Percentiles rank a stretch among this genome's conserved stretches.
Evolutionary conservation across 1,140 invertebrate species (phyloP).

Genomic region (Eciton burchellii): DNA sequence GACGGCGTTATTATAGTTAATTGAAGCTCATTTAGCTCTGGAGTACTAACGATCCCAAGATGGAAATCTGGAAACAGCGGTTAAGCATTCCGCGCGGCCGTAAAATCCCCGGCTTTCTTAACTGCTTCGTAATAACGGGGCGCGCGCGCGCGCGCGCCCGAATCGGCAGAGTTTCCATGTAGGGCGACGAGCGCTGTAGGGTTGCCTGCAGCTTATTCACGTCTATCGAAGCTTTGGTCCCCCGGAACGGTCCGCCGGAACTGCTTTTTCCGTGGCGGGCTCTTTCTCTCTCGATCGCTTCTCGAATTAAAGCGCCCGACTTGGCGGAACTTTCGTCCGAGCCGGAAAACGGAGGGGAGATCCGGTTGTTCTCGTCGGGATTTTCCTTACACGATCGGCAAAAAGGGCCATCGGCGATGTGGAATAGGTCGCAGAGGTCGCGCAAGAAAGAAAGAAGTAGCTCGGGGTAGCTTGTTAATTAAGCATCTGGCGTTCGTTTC

Average conservation of each 20-base stretch:
- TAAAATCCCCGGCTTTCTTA: slow-evolving; percentile 30
- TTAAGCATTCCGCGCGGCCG: slow-evolving; percentile 6
- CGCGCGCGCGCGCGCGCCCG: not conserved
- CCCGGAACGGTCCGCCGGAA: no score
- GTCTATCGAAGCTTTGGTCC: slow-evolving; percentile 45
- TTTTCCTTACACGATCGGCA: slow-evolving; percentile 26
- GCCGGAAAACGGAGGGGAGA: slow-evolving; percentile 12
- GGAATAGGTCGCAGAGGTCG: not conserved
- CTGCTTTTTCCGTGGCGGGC: slow-evolving; percentile 26
- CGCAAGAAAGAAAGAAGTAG: not conserved
- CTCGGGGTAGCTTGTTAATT: slow-evolving; percentile 60
- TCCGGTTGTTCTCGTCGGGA: slow-evolving; percentile 24
- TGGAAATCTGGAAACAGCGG: slow-evolving; percentile 19
- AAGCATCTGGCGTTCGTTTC: slow-evolving; percentile 45
- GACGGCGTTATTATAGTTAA: slow-evolving; percentile 32
- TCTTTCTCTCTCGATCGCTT: slow-evolving; percentile 46
- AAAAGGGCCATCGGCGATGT: slow-evolving; percentile 45
- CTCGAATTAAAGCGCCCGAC: slow-evolving; percentile 60
- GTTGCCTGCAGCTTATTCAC: slow-evolving; percentile 22
- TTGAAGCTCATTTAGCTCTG: not conserved
- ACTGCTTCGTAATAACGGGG: slow-evolving; percentile 25
- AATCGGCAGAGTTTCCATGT: slow-evolving; percentile 43
- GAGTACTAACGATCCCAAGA: slow-evolving; percentile 12
- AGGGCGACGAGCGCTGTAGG: slow-evolving; percentile 13
- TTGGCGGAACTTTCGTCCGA: slow-evolving; percentile 53